phyloP scores from a whole-genome alignment of 2,113 vertebrate species.

The Scopus umbretta region DNA sequence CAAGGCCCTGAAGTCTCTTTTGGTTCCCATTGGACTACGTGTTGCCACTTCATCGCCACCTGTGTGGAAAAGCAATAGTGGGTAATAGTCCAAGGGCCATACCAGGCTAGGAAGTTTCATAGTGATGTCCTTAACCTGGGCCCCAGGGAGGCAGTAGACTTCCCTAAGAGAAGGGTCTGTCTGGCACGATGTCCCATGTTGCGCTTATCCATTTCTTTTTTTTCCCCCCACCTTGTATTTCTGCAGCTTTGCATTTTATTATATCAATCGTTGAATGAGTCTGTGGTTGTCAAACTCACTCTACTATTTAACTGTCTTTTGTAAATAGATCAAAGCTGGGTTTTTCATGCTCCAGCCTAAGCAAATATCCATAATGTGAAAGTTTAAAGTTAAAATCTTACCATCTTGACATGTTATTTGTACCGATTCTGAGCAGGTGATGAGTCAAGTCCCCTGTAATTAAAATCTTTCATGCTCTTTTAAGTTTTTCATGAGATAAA shows the following conservation, averaged over 20 bases:
- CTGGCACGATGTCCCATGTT: not conserved
- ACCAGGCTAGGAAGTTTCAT: too few relatives aligned
- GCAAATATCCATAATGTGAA: conserved; percentile 18
- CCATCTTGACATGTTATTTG: not conserved
- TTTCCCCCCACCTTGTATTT: not conserved
- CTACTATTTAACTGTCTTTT: conserved; percentile 3
- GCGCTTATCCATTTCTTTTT: not conserved
- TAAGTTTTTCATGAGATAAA: not conserved
- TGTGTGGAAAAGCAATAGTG: too few relatives aligned
- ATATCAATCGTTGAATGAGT: not conserved
- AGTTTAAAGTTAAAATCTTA: conserved; percentile 18
- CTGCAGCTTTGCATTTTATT: conserved; percentile 2
- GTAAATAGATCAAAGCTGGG: not conserved
- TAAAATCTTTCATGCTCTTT: conserved; percentile 10
- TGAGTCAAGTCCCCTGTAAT: conserved; percentile 1
- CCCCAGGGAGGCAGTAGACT: too few relatives aligned
- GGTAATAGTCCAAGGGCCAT: too few relatives aligned
- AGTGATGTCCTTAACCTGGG: too few relatives aligned
- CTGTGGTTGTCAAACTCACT: not conserved
- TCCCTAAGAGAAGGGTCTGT: too few relatives aligned
- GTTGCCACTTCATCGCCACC: too few relatives aligned
- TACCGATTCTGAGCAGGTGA: not conserved
- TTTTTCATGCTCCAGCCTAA: not conserved
- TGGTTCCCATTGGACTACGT: too few relatives aligned
- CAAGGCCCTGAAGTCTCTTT: too few relatives aligned